phyloP scores from a whole-genome alignment of 2,797 vertebrate species.

The Oryzias dopingdopingensis region DNA sequence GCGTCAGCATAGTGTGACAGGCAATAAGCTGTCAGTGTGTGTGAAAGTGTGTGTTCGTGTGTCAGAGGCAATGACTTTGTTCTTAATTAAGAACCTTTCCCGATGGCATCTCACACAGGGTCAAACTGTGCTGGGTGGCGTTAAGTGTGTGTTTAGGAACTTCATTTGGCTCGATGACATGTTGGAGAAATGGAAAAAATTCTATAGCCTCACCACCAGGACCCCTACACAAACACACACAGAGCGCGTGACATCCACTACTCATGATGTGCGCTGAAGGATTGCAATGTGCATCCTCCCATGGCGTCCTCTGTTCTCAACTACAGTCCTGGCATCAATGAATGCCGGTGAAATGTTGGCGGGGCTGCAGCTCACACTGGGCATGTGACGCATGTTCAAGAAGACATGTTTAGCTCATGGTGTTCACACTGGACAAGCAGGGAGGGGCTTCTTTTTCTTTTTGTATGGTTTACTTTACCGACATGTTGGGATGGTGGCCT shows the following conservation, averaged over 20 bases:
- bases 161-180: conserved; percentile 49
- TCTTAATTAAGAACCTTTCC: conserved; percentile 60
- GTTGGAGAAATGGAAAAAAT: conserved; percentile 37
- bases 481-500: no score
- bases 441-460: no score
- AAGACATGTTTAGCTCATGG: no score
- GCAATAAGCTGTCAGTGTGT: conserved; percentile 50
- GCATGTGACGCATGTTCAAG: no score
- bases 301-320: no score
- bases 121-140: conserved; percentile 53
- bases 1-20: conserved; percentile 31
- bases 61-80: conserved; percentile 25
- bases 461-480: no score
- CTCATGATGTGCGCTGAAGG: conserved; percentile 40
- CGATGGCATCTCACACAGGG: conserved; percentile 58
- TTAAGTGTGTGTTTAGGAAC: conserved; percentile 35
- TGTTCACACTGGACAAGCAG: no score
- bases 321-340: no score
- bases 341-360: no score
- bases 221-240: conserved; percentile 14
- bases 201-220: conserved; percentile 18
- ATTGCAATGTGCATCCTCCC: conserved; percentile 16
- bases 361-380: no score
- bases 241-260: conserved; percentile 8
- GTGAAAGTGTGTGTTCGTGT: conserved; percentile 22